Percentiles rank a stretch among this genome's conserved stretches.
Evolutionary conservation across 2,797 vertebrate species (phyloP).

Genomic region (Florisuga fusca): DNA sequence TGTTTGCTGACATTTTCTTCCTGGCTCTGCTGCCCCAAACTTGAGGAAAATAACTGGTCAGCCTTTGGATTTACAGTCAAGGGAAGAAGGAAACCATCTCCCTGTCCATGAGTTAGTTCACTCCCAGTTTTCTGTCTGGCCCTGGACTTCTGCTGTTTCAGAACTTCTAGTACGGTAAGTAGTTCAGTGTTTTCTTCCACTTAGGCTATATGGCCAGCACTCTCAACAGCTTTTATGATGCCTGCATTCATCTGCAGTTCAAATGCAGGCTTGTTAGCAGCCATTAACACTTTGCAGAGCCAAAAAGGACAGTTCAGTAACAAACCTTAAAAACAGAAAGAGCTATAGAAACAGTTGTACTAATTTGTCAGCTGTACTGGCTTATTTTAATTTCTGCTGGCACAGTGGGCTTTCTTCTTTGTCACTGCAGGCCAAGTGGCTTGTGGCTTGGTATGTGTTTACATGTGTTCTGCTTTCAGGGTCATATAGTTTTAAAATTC

Average conservation of each 20-base stretch:
- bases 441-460: background rate
- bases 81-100: background rate
- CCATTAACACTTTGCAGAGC: background rate
- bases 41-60: background rate
- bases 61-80: background rate
- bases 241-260: background rate
- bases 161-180: background rate
- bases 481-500: background rate
- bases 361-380: background rate
- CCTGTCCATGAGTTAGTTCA: background rate
- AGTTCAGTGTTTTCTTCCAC: background rate
- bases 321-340: background rate
- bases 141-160: background rate
- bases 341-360: background rate
- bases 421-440: background rate
- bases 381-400: background rate
- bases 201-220: background rate
- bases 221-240: conserved; percentile 11
- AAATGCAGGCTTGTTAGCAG: background rate
- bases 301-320: background rate
- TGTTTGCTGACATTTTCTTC: background rate
- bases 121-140: background rate
- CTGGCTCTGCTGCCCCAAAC: background rate
- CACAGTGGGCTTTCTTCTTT: background rate
- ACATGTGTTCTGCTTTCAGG: background rate